A percentile compares a stretch with the other conserved stretches of the same genome.
These are phyloP conservation scores for Hecatera dysodea DNA, from an alignment of 2,888 invertebrate genomes.

Conservation along the genomic window DNA sequence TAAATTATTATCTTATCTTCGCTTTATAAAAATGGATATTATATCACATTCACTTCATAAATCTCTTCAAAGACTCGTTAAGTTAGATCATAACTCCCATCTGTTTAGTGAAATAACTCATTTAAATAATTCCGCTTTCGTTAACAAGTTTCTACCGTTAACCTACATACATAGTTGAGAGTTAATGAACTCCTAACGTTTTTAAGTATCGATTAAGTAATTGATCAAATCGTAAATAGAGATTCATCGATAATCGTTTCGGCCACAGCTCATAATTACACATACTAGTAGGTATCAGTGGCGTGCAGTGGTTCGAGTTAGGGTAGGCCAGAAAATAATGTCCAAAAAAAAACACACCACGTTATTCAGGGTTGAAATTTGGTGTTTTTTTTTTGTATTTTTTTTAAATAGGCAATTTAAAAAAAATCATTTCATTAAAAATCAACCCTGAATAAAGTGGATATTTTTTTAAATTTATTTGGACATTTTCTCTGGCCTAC, in stretches of 20 bases:
- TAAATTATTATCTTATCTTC: neutral
- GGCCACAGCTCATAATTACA: constrained; percentile 53
- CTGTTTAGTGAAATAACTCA: constrained; percentile 40
- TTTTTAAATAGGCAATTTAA: no score
- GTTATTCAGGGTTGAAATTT: no score
- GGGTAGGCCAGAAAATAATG: no score
- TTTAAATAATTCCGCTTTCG: constrained; percentile 45
- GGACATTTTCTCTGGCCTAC: no score
- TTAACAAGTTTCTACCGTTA: constrained; percentile 45
- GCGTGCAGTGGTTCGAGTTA: no score
- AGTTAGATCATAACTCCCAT: constrained; percentile 16
- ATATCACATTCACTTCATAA: neutral
- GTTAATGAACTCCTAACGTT: constrained; percentile 21
- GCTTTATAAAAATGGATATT: constrained; percentile 1
- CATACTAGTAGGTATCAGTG: no score
- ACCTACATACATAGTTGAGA: constrained; percentile 35
- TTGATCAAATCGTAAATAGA: constrained; percentile 40
- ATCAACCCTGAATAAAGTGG: no score
- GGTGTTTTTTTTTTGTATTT: no score
- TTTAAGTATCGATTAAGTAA: constrained; percentile 42
- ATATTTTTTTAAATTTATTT: no score
- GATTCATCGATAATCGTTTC: constrained; percentile 26
- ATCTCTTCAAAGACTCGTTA: constrained; percentile 1
- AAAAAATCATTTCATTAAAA: no score
- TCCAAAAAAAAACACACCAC: no score